Evolutionary conservation across 2,113 vertebrate species (phyloP), one percentile per base, ranked within the genome.

Genomic region (Macaca nemestrina): DNA sequence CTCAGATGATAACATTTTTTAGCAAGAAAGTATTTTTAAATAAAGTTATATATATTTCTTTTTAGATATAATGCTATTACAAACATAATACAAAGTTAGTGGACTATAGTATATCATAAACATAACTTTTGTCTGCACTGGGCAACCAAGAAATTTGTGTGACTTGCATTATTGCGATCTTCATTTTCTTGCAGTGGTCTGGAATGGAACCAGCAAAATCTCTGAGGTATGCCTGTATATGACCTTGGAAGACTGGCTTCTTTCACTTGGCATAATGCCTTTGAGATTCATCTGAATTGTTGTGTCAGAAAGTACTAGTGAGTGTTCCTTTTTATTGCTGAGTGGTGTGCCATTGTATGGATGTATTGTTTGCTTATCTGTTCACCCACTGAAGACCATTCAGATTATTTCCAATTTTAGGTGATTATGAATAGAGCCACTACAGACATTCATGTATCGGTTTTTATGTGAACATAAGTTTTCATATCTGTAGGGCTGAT

Each of bases 381-480:
- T 80, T 92, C 10, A 70, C n/a, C 35, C 16, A 40, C 25, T 94
- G 76, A 94, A 86, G 48, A 95, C 61, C 32, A 90, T 94, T 92
- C 75, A 38, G 18, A 32, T 95, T 94, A 59, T 96, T 96, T 88
- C 81, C 38, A 73, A 18, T 73, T 90, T 72, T 55, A 61, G 32
- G 30, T 67, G 52, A 43, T 90, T 93, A 84, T 88, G 23, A 97
- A 80, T 93, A 76, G 22, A 79, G 30, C 50, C 55, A 78, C 50
- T 88, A 1, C 72, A 94, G 80, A 92, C 32, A 84, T 93, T 96
- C 18, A 45, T 78, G 3, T 68, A 82, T 10, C 92, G 59, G 8
- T 72, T 94, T 90, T 94, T 92, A n/a, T 97, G 67, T 86, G 27
- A 92, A 67, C 4, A 16, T 94, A 92, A 72, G 3, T 88, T 95